phyloP scores from a whole-genome alignment of 2,113 vertebrate genomes.

The Sakesphorus luctuosus region DNA sequence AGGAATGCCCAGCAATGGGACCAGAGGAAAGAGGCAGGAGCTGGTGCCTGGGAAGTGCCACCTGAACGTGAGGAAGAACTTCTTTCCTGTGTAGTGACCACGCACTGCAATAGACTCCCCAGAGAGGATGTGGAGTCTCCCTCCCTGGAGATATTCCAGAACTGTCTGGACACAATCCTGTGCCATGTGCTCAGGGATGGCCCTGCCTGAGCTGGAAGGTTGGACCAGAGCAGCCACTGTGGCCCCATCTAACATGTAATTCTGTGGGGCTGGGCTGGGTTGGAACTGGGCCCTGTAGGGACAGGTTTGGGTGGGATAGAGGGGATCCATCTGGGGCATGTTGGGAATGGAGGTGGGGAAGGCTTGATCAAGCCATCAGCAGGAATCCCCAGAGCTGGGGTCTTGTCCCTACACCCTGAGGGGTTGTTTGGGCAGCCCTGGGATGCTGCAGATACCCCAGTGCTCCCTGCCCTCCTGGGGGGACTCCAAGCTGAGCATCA shows the following conservation, averaged over 20 bases:
- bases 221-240: not conserved
- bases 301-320: rapidly evolving
- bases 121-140: not conserved
- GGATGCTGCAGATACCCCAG: not conserved
- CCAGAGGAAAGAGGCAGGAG: not conserved
- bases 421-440: not conserved
- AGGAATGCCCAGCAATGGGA: not conserved
- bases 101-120: not conserved
- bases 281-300: not conserved
- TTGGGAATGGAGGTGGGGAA: not conserved
- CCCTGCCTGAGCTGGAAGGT: not conserved
- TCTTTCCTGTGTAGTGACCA: not conserved
- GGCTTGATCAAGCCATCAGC: not conserved
- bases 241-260: not conserved
- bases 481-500: not conserved
- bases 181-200: not conserved
- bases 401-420: rapidly evolving
- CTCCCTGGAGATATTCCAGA: not conserved
- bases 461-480: not conserved
- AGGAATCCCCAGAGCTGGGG: not conserved
- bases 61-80: not conserved
- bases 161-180: not conserved
- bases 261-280: not conserved
- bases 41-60: not conserved
- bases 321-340: not conserved